Evolutionary conservation across 2,888 invertebrate genomes (phyloP).

Genomic region (Helicoverpa assulta): DNA sequence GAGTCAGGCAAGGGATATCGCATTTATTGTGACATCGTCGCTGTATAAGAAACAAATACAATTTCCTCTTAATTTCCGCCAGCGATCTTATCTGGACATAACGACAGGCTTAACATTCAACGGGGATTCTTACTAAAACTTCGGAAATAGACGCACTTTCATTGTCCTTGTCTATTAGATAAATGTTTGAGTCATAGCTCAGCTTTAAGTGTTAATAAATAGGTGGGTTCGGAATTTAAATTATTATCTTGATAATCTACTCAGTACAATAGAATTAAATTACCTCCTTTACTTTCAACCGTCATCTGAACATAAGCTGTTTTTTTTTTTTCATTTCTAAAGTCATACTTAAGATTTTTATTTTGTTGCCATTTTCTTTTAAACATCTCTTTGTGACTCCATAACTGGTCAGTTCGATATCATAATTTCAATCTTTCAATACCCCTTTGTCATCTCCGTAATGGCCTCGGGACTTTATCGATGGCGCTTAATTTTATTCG

Average conservation of each 20-base stretch:
- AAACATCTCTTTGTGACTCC: conserved; percentile 18
- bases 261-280: background rate
- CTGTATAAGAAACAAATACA: conserved; percentile 88
- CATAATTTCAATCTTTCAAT: conserved; percentile 51
- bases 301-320: no score
- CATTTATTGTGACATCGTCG: conserved; percentile 79
- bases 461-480: conserved; percentile 53
- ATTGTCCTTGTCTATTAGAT: conserved; percentile 65
- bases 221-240: conserved; percentile 1
- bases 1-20: conserved; percentile 62
- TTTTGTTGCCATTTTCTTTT: conserved; percentile 19
- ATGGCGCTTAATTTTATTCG: conserved; percentile 47
- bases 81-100: conserved; percentile 84
- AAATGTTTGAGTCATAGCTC: conserved; percentile 41
- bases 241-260: background rate
- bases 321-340: no score
- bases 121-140: conserved; percentile 75
- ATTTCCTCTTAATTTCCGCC: conserved; percentile 89
- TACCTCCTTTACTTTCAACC: no score
- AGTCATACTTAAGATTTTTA: background rate
- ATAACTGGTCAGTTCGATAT: conserved; percentile 42
- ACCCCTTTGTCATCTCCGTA: conserved; percentile 52
- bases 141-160: conserved; percentile 77
- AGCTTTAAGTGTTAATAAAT: background rate
- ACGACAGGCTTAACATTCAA: conserved; percentile 83